phyloP scores from a whole-genome alignment of 64 coral and sea anemone genomes.

The Pachyseris speciosa region DNA sequence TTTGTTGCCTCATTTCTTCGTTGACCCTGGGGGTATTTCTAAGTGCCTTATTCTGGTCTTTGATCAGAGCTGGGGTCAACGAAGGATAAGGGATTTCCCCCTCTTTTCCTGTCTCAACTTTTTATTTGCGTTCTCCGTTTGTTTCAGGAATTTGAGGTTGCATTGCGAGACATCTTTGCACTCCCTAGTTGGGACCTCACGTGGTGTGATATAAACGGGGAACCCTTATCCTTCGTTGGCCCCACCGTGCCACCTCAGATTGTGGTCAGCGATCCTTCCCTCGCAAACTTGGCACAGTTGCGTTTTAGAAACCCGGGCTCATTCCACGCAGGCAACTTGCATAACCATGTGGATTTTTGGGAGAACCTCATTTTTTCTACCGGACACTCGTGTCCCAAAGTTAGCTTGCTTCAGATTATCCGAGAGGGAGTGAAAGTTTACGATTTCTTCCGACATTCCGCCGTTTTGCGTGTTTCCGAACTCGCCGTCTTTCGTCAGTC shows the following conservation, averaged over 20 bases:
- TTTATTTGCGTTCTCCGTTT: slow-evolving; percentile 1
- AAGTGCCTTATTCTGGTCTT: slow-evolving; percentile 3
- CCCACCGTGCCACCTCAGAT: not conserved
- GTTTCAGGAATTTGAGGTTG: not conserved
- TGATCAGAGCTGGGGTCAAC: slow-evolving; percentile 20
- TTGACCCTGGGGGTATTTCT: not conserved
- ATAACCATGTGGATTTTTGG: not conserved
- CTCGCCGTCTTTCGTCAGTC: not conserved
- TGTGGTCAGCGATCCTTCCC: not conserved
- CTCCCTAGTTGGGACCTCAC: not conserved
- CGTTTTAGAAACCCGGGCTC: slow-evolving; percentile 22
- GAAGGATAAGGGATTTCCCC: slow-evolving; percentile 11
- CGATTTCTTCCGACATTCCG: slow-evolving; percentile 3
- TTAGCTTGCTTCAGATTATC: not conserved
- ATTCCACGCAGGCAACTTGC: slow-evolving; percentile 23
- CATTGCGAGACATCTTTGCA: not conserved
- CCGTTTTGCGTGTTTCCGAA: not conserved
- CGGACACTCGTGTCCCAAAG: not conserved
- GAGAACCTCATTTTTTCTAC: not conserved
- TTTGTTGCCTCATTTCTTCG: too few species aligned
- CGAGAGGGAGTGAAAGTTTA: slow-evolving; percentile 22
- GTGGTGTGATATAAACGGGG: slow-evolving; percentile 19
- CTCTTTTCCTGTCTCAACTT: not conserved
- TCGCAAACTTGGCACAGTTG: not conserved
- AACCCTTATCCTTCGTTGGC: slow-evolving; percentile 20